Evolutionary conservation across 1,140 invertebrate genomes (phyloP), one percentile per base, ranked within the genome.

Genomic region (Neuroterus valhalla): DNA sequence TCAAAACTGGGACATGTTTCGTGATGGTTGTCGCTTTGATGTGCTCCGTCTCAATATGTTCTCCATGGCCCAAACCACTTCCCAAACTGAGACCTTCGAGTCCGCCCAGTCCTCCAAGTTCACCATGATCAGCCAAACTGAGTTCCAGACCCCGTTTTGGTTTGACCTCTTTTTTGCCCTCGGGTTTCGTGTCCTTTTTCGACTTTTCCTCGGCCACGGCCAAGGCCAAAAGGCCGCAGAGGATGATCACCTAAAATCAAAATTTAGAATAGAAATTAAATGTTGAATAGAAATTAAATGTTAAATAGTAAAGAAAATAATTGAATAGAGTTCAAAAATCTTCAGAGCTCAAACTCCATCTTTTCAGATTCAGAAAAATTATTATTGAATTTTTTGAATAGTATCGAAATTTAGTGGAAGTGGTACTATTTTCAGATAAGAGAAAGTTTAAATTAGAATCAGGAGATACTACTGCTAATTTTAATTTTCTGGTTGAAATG

Each of bases 1-100:
- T 82, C 0, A 89, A 90, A 0, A 91, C 90, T 2, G 84, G 86
- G 0, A 91, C 88, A 76, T 90, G 87, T 73, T 91, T 91, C 69
- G 89, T 90, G 73, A 91, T 86, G 26, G 89, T 90, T 46, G 89
- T 82, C 17, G 89, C 85, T 67, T 89, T 88, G 62, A 90, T 82
- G 76, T 90, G 90, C 2, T 88, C 87, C 45, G 83, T 75, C 14
- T 68, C 84, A 55, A 89, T 70, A n/a, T 86, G 85, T 23, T 83
- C 85, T 71, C 66, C 78, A 31, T 66, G 15, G 21, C 72, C 74
- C 12, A 46, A 46, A 19, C 66, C 70, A 67, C 66, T 52, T 6
- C 69, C 46, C 19, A 67, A 38, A 50, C 76, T 73, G 17, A 66
- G 19, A 19, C 14, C 21, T 42, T 46, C 62, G 15, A 66, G 66